These are phyloP conservation scores for Lepidothrix coronata DNA, from an alignment of 2,113 vertebrate genomes.

Conservation along the genomic window DNA sequence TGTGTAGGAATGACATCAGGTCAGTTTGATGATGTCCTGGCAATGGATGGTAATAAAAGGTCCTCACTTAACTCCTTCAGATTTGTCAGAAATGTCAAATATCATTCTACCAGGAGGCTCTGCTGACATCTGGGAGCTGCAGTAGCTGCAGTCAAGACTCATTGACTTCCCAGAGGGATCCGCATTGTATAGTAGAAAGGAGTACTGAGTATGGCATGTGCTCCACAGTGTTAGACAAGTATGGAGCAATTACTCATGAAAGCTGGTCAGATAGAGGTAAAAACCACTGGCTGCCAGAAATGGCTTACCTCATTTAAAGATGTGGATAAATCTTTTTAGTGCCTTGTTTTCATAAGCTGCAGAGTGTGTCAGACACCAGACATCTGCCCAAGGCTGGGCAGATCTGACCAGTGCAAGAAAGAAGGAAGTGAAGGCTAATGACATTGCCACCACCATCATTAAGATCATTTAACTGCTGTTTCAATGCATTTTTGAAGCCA, in stretches of 20 bases:
- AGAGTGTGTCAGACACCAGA: neutral
- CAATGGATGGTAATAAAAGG: neutral
- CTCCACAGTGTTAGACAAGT: neutral
- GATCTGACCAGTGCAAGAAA: neutral
- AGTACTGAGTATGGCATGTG: accelerated
- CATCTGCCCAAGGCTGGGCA: neutral
- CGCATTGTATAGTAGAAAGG: neutral
- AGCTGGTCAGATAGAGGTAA: neutral
- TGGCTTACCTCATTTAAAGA: neutral
- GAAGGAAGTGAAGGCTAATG: neutral
- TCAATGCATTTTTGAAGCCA: neutral
- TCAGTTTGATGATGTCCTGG: neutral
- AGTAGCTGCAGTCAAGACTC: neutral
- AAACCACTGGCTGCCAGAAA: neutral
- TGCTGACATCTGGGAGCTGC: neutral
- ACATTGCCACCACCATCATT: neutral
- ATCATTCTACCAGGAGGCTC: neutral
- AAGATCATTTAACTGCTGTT: neutral
- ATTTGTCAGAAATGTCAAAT: neutral
- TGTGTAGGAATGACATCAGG: neutral
- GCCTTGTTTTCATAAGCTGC: neutral
- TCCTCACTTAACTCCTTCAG: neutral
- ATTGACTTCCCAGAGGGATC: neutral
- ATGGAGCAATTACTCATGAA: neutral
- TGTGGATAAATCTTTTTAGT: neutral